A percentile compares a stretch with the other conserved stretches of the same genome.
Evolutionary conservation across 2,888 invertebrate species (phyloP).

Genomic region (Ctenicera cuprea): DNA sequence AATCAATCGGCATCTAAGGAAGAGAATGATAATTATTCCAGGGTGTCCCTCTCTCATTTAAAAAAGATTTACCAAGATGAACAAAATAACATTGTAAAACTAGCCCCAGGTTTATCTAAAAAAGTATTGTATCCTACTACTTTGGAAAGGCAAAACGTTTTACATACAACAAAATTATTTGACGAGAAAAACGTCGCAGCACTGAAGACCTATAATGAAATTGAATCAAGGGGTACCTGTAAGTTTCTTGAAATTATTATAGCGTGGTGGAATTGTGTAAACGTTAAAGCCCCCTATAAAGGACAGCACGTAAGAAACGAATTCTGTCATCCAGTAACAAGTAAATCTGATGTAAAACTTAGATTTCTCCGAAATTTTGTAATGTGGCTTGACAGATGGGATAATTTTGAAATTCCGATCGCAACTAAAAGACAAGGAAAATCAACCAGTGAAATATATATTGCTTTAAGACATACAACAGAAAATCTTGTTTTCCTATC

Average conservation of each 20-base stretch:
- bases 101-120: no score
- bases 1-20: no score
- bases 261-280: conserved; percentile 7
- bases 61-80: no score
- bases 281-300: not conserved
- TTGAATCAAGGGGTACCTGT: not conserved
- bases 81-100: no score
- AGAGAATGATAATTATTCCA: no score
- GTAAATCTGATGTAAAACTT: not conserved
- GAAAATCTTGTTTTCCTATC: not conserved
- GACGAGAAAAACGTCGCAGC: not conserved
- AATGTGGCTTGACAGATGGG: conserved; percentile 2
- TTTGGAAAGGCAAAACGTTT: no score
- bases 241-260: not conserved
- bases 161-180: no score
- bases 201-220: not conserved
- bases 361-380: not conserved
- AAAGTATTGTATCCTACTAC: no score
- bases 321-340: not conserved
- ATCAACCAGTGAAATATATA: not conserved
- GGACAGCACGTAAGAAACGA: no score
- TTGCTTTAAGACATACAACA: conserved; percentile 3
- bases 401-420: not conserved
- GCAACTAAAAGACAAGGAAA: conserved; percentile 3
- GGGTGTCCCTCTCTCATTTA: no score